phyloP scores from a whole-genome alignment of 2,113 vertebrate species.

The Gnathochromis pfefferi region DNA sequence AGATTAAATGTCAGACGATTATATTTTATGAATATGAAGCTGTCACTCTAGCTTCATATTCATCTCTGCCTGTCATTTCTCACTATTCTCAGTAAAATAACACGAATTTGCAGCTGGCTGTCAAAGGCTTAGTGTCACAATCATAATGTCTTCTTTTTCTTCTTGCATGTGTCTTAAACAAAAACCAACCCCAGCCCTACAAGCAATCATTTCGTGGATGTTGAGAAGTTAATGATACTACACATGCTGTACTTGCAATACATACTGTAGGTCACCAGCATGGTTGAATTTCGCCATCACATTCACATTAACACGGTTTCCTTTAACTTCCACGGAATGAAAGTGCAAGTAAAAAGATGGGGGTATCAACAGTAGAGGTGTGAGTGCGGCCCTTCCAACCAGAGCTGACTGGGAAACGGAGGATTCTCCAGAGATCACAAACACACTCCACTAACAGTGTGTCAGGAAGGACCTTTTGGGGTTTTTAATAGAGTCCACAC shows the following conservation, averaged over 20 bases:
- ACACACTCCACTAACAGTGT: constrained; percentile 14
- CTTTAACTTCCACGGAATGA: background rate
- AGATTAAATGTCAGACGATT: background rate
- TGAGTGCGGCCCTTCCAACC: background rate
- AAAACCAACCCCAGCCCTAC: background rate
- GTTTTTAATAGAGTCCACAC: background rate
- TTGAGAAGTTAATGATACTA: background rate
- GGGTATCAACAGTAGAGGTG: background rate
- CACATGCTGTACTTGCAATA: background rate
- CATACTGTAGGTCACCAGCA: background rate
- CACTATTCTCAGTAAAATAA: background rate
- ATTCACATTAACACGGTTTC: background rate
- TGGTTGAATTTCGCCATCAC: background rate
- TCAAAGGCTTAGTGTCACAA: background rate
- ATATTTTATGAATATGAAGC: background rate
- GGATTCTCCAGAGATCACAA: constrained; percentile 33
- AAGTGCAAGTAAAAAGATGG: background rate
- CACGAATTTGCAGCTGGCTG: background rate
- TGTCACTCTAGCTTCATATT: background rate
- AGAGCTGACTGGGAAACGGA: constrained; percentile 3
- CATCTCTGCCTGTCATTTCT: background rate
- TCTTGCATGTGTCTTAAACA: background rate
- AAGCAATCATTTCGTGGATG: background rate
- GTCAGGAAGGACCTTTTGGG: background rate
- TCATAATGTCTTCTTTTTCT: background rate